phyloP scores from a whole-genome alignment of 2,888 invertebrate species.

The Alviniconcha strummeri region DNA sequence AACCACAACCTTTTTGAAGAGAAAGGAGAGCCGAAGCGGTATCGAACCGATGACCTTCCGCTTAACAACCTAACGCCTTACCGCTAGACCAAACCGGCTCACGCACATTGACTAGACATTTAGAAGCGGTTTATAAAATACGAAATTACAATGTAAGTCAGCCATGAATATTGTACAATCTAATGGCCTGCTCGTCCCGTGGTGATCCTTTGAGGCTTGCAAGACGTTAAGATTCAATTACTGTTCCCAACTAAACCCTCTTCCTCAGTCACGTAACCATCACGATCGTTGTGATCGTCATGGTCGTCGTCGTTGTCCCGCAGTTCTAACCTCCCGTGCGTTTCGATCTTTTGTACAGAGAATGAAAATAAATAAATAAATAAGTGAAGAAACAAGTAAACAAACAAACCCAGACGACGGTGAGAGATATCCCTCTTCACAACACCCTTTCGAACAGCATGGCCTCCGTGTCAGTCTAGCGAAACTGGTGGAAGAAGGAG shows the following conservation, averaged over 20 bases:
- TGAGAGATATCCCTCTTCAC: background rate
- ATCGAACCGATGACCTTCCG: too few relatives aligned
- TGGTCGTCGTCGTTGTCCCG: background rate
- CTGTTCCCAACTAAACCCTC: background rate
- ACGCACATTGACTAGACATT: background rate
- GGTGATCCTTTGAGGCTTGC: background rate
- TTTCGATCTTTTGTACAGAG: background rate
- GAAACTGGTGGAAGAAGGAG: too few relatives aligned
- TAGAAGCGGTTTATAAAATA: background rate
- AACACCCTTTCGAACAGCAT: too few relatives aligned
- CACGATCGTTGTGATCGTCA: background rate
- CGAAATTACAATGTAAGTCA: background rate
- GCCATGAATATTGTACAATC: too few relatives aligned
- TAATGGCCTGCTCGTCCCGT: background rate
- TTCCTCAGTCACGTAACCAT: background rate
- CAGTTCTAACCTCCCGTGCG: background rate
- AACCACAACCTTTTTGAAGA: too few relatives aligned
- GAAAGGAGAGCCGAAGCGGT: too few relatives aligned
- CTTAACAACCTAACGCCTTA: too few relatives aligned
- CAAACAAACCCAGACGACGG: background rate
- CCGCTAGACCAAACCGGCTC: too few relatives aligned
- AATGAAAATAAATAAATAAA: background rate
- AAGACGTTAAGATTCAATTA: background rate
- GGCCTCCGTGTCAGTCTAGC: too few relatives aligned
- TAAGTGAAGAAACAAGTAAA: background rate